Percentiles rank a stretch among this genome's conserved stretches.
Conservation (phyloP, 2,797 vertebrate species). For the Pelochelys cantorii region DNA sequence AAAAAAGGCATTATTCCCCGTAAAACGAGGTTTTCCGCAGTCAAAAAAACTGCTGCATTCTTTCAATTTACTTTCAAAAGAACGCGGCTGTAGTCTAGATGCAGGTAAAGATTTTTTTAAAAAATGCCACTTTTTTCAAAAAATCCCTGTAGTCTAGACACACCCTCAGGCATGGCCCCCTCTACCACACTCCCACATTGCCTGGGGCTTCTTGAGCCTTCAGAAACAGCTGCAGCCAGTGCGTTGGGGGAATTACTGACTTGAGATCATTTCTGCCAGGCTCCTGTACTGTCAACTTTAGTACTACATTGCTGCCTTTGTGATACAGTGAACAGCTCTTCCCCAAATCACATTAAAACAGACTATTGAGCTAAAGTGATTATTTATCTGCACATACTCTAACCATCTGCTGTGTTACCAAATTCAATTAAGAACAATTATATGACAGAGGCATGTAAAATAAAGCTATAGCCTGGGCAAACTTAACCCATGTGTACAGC, state of each 20-base stretch:
- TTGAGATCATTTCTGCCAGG: neutral
- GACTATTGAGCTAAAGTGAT: neutral
- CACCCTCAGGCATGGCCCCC: neutral
- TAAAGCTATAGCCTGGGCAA: neutral
- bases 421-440: slow-evolving; percentile 10
- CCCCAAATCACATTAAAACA: neutral
- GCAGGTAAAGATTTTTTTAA: too few species aligned
- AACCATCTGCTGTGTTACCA: neutral
- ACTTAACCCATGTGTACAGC: neutral
- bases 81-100: too few species aligned
- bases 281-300: neutral
- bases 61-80: too few species aligned
- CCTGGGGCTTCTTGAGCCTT: neutral
- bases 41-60: too few species aligned
- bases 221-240: neutral
- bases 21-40: too few species aligned
- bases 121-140: too few species aligned
- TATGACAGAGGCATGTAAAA: slow-evolving; percentile 8
- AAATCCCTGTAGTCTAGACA: too few species aligned
- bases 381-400: neutral
- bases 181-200: neutral
- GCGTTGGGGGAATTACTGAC: neutral
- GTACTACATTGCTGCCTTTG: neutral
- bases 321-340: neutral
- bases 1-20: too few species aligned